Base-by-base conservation (phyloP, 2,888 invertebrate species). In the Strigamia maritima region DNA sequence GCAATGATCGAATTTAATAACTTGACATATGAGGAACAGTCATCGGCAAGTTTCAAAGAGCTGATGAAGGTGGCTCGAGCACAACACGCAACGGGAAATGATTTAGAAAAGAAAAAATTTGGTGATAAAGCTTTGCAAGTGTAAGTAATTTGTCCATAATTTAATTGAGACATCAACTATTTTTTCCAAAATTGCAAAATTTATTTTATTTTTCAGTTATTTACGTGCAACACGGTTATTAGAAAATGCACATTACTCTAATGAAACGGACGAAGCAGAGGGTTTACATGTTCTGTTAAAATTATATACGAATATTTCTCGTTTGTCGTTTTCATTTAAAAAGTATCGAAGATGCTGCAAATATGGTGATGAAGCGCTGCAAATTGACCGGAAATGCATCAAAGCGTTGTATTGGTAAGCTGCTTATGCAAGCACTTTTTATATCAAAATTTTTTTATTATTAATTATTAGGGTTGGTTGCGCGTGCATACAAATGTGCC, bases 231-330 rank as follows among this genome's bases (percentile, higher is more conserved):
- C 90, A 0, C 83, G 85, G 16, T 89, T 91, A 83, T 86, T 95
- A 0, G 92, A 93, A 83, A 88, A 88, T 79, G 90, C 90, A 80
- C 87, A 88, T 0, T 84, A 94, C 22, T 89, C 89, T 44, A 88
- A 91, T 85, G 90, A 91, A 40, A 86, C 88, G 0, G 92, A 94
- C 80, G 91, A 93, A 85, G 84, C 85, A 0, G 87, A 89, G 81
- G 90, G 91, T 83, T 90, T 90, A 79, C 88, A 88, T 76, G 85
- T 91, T 80, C 86, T 94, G 0, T 86, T 90, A 16, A 92, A 90
- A 82, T 85, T 94, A 0, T 92, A 92, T 82, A 88, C 89, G 4
- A 95, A 95, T 87, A 86, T 93, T 75, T 90, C 92, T 12, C 86
- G 93, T 54, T 91, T 92, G 83, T 91, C 90, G 82, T 91, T 92